Conservation (phyloP, 2,113 vertebrate genomes). For the Crotalus horridus region DNA sequence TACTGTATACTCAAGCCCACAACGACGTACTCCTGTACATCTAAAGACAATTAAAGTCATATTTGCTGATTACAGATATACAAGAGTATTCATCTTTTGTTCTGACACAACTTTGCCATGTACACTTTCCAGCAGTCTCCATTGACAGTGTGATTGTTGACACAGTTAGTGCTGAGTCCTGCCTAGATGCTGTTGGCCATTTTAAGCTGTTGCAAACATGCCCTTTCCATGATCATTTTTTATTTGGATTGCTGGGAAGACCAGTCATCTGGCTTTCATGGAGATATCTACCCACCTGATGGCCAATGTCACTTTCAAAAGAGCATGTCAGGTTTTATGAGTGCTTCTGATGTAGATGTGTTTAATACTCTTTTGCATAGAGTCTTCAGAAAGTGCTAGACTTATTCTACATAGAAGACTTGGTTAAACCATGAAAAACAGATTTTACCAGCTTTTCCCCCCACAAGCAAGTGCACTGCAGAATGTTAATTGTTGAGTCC, state of each 20-base stretch:
- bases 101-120: background rate
- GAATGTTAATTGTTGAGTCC: too few species aligned
- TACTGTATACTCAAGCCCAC: background rate
- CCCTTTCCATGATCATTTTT: background rate
- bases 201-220: background rate
- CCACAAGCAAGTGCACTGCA: background rate
- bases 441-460: background rate
- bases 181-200: background rate
- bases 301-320: background rate
- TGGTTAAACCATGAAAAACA: background rate
- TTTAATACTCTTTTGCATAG: background rate
- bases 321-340: background rate
- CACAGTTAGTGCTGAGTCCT: background rate
- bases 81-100: background rate
- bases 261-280: background rate
- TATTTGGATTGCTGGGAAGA: background rate
- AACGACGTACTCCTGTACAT: background rate
- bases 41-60: background rate
- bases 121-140: background rate
- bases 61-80: background rate
- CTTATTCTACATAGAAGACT: background rate
- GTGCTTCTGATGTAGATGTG: background rate
- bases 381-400: background rate
- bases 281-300: background rate
- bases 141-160: background rate